phyloP scores from a whole-genome alignment of 2,888 invertebrate species.

The Scaptomyza polygonia region DNA sequence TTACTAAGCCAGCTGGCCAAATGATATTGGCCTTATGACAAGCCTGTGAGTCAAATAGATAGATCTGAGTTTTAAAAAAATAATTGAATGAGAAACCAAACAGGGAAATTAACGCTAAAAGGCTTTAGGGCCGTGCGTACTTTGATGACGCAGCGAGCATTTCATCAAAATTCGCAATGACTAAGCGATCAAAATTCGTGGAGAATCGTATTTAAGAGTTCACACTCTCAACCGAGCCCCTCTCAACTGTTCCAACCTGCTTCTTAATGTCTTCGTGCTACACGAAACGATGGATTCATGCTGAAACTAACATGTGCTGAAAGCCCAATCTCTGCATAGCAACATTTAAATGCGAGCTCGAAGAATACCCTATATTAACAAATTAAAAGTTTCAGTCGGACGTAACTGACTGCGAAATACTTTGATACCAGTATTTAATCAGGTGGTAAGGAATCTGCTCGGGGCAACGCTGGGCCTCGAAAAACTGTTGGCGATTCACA shows the following conservation, averaged over 20 bases:
- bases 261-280: not conserved
- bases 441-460: too few species aligned
- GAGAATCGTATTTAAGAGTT: constrained; percentile 24
- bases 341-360: constrained; percentile 21
- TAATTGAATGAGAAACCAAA: not conserved
- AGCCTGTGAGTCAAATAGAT: constrained; percentile 14
- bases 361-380: constrained; percentile 19
- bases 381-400: too few species aligned
- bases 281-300: constrained; percentile 36
- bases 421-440: too few species aligned
- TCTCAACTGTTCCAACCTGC: not conserved
- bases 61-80: not conserved
- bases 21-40: not conserved
- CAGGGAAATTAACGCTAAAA: not conserved
- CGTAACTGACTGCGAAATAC: too few species aligned
- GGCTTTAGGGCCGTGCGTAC: not conserved
- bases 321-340: constrained; percentile 28
- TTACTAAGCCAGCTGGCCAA: not conserved
- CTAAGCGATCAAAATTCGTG: constrained; percentile 41
- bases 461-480: too few species aligned
- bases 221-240: not conserved
- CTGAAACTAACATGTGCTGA: constrained; percentile 46
- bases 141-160: constrained; percentile 30
- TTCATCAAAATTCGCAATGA: constrained; percentile 44
- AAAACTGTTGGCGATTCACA: too few species aligned